phyloP scores from a whole-genome alignment of 2,113 vertebrate genomes.

The Xyrauchen texanus region DNA sequence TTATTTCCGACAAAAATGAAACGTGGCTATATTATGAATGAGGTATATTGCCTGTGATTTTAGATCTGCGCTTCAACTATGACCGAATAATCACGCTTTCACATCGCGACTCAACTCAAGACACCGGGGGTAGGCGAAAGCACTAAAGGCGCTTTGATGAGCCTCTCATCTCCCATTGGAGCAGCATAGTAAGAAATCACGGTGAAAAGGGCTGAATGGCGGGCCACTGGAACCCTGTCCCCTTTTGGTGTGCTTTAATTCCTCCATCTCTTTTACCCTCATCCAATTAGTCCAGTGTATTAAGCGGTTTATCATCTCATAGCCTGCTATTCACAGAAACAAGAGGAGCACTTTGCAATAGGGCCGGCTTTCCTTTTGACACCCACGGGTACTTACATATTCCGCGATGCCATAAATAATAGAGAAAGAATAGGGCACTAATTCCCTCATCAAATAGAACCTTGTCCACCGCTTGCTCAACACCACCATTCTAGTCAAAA shows the following conservation, averaged over 20 bases:
- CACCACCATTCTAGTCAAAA: slow-evolving; percentile 97
- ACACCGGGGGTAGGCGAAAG: slow-evolving; percentile 65
- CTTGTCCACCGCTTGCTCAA: slow-evolving; percentile 98
- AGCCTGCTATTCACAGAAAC: slow-evolving; percentile 99
- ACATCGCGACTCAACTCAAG: slow-evolving; percentile 68
- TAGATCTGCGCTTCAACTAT: slow-evolving; percentile 60
- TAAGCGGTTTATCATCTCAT: slow-evolving; percentile 99
- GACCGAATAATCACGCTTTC: slow-evolving; percentile 69
- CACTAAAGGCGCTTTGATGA: slow-evolving; percentile 89
- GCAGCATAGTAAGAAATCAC: slow-evolving; percentile 75
- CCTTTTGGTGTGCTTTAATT: slow-evolving; percentile 93
- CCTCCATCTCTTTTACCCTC: slow-evolving; percentile 99
- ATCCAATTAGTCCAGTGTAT: slow-evolving; percentile 99
- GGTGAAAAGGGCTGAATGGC: slow-evolving; percentile 90
- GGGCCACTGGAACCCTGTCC: slow-evolving; percentile 89
- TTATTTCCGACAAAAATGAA: no score
- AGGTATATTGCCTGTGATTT: slow-evolving; percentile 63
- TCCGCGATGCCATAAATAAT: slow-evolving; percentile 99
- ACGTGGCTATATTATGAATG: no score
- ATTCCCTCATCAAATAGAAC: slow-evolving; percentile 99
- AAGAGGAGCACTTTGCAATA: slow-evolving; percentile 99
- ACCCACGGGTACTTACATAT: slow-evolving; percentile 99
- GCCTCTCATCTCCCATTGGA: slow-evolving; percentile 80
- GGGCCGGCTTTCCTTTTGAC: slow-evolving; percentile 99
- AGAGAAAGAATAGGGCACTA: slow-evolving; percentile 97